Percentiles rank a stretch among this genome's conserved stretches.
These are phyloP conservation scores for Indri indri DNA, from an alignment of 2,113 vertebrate genomes.

Conservation along the genomic window DNA sequence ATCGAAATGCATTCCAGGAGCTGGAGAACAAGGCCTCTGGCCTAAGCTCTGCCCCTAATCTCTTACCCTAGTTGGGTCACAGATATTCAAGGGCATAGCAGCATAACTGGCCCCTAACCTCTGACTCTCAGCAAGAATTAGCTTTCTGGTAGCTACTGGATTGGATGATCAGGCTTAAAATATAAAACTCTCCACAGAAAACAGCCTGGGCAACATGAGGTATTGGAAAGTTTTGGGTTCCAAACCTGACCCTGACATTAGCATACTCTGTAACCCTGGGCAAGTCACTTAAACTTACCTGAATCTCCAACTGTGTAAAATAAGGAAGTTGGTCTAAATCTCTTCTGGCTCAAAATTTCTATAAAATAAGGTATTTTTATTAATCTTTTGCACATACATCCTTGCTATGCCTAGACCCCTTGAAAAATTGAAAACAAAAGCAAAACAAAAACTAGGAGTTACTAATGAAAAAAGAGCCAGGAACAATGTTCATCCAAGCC, in stretches of 20 bases:
- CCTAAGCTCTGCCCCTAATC: not conserved
- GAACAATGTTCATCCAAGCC: not conserved
- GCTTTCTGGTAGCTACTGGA: not conserved
- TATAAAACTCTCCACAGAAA: not conserved
- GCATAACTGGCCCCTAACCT: not conserved
- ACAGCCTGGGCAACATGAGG: not conserved
- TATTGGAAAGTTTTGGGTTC: not conserved
- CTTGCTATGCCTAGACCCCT: not conserved
- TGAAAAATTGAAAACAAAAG: not conserved
- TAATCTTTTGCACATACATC: not conserved
- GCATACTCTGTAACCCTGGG: not conserved
- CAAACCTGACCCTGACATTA: not conserved
- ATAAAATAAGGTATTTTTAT: not conserved
- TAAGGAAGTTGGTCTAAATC: not conserved
- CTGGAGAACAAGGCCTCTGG: not conserved
- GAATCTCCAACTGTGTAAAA: not conserved
- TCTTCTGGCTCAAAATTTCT: not conserved
- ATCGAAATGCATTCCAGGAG: not conserved
- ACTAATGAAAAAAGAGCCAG: not conserved
- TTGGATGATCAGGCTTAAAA: not conserved
- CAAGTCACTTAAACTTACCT: not conserved
- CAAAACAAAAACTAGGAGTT: not conserved
- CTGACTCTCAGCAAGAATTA: not conserved
- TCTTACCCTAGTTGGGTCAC: not conserved
- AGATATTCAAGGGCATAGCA: not conserved